These are phyloP conservation scores for Thera britannica DNA, from an alignment of 2,888 invertebrate species.

Conservation along the genomic window DNA sequence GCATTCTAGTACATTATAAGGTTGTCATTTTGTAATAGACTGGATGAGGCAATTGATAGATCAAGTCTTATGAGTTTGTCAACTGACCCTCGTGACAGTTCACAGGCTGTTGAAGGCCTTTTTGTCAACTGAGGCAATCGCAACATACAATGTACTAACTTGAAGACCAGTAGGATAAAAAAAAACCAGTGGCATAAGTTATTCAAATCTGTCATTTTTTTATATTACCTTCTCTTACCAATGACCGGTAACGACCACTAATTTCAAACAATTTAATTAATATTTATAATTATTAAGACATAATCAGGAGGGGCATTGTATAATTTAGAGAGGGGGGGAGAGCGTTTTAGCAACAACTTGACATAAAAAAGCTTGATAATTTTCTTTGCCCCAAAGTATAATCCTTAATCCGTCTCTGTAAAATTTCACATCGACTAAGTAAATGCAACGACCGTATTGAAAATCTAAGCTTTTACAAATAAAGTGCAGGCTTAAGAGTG, in stretches of 20 bases:
- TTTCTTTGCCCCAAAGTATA: not conserved
- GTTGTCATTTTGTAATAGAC: not conserved
- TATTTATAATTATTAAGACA: too few species aligned
- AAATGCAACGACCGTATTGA: not conserved
- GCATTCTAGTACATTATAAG: not conserved
- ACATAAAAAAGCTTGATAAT: too few species aligned
- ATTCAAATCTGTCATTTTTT: too few species aligned
- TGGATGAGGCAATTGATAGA: constrained; percentile 16
- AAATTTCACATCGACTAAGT: not conserved
- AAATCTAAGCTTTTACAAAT: not conserved
- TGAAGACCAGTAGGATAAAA: too few species aligned
- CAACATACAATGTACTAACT: too few species aligned
- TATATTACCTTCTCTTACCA: too few species aligned
- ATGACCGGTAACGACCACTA: too few species aligned
- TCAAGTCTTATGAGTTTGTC: not conserved
- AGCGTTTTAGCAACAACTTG: too few species aligned
- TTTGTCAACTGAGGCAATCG: not conserved
- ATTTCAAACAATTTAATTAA: too few species aligned
- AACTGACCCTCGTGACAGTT: not conserved
- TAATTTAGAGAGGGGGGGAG: too few species aligned
- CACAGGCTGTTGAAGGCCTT: not conserved
- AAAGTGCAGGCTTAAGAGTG: not conserved
- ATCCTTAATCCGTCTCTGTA: constrained; percentile 8
- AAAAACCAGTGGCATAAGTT: too few species aligned
- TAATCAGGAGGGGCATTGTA: too few species aligned